Conservation (phyloP, 2,797 vertebrate species). For the Selene dorsalis region DNA sequence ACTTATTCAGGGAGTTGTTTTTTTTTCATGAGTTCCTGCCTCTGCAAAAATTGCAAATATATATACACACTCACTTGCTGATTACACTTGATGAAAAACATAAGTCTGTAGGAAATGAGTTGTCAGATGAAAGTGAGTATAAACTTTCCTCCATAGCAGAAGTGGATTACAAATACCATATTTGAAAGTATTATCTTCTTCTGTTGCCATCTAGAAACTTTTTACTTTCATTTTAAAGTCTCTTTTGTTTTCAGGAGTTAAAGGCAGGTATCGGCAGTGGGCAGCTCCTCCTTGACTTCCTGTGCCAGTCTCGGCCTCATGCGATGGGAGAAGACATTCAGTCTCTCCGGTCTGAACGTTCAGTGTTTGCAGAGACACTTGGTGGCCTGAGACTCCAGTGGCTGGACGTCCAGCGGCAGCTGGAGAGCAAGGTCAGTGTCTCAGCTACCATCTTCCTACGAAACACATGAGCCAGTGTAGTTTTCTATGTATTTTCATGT, state of each 20-base stretch:
- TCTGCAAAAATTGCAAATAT: too few relatives aligned
- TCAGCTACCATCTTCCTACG: not conserved
- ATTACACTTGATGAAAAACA: not conserved
- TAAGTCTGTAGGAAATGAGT: not conserved
- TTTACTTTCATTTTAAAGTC: not conserved
- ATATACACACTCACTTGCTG: too few relatives aligned
- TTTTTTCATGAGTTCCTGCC: too few relatives aligned
- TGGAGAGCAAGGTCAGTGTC: slow-evolving; percentile 86
- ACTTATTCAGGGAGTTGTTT: too few relatives aligned
- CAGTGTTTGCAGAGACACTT: slow-evolving; percentile 86
- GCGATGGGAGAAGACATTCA: slow-evolving; percentile 77
- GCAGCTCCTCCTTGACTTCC: slow-evolving; percentile 88
- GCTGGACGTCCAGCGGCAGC: slow-evolving; percentile 82
- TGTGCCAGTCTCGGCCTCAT: slow-evolving; percentile 89
- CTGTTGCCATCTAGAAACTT: not conserved
- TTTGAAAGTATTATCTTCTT: not conserved
- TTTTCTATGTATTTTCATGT: not conserved
- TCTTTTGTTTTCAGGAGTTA: slow-evolving; percentile 79
- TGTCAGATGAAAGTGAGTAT: too few relatives aligned
- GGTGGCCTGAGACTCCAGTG: slow-evolving; percentile 87
- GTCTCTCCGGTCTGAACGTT: slow-evolving; percentile 79
- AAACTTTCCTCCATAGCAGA: too few relatives aligned
- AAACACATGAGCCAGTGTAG: not conserved
- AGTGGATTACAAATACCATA: too few relatives aligned
- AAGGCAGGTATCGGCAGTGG: slow-evolving; percentile 85